Conservation (phyloP, 2,888 invertebrate genomes). For the Odiellus spinosus region DNA sequence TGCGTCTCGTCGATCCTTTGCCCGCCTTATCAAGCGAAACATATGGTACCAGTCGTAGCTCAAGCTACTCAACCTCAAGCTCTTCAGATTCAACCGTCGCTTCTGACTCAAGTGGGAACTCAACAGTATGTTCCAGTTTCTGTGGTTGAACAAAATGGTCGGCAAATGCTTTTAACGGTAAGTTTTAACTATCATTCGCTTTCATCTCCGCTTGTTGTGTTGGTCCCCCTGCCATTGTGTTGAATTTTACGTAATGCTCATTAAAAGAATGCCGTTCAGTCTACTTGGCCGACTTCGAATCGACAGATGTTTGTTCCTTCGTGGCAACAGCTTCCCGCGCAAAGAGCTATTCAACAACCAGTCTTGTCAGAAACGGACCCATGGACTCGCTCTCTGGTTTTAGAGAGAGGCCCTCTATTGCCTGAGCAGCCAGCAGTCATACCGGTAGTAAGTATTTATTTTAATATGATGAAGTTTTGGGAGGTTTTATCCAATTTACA, state of each 20-base stretch:
- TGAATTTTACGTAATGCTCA: neutral
- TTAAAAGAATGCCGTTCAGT: conserved; percentile 44
- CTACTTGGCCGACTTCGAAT: conserved; percentile 43
- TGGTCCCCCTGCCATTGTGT: neutral
- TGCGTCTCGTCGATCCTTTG: conserved; percentile 86
- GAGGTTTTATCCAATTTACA: neutral
- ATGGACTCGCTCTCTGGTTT: conserved; percentile 57
- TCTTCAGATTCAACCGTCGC: conserved; percentile 61
- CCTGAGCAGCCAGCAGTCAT: conserved; percentile 37
- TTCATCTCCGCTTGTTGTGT: neutral
- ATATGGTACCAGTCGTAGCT: conserved; percentile 40
- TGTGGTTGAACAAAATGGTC: conserved; percentile 69
- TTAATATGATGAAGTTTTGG: conserved; percentile 1
- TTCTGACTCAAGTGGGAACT: conserved; percentile 44
- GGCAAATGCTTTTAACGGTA: conserved; percentile 56
- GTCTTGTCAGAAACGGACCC: conserved; percentile 37
- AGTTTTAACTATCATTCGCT: conserved; percentile 22
- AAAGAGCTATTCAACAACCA: conserved; percentile 22
- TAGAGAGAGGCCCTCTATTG: conserved; percentile 55
- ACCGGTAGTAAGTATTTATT: conserved; percentile 17
- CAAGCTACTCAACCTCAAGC: conserved; percentile 43
- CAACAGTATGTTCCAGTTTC: conserved; percentile 88
- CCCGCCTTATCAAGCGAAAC: conserved; percentile 62
- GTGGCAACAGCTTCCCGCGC: conserved; percentile 54
- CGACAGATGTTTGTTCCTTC: conserved; percentile 60